Evolutionary conservation across 2,888 invertebrate species (phyloP), one percentile per base, ranked within the genome.

Genomic region (Malthinus seriepunctatus): DNA sequence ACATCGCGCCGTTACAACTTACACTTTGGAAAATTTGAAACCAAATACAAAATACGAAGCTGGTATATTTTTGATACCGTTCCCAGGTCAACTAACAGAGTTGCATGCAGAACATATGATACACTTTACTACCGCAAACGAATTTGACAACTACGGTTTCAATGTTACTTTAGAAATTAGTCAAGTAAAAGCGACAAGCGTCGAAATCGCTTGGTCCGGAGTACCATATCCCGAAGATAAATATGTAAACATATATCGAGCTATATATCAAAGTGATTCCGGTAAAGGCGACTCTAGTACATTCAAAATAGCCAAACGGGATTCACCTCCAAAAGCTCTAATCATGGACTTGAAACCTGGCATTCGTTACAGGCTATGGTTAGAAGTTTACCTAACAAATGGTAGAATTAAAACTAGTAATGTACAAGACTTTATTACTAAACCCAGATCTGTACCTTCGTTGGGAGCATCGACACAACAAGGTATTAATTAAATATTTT

Each of bases 351-450:
- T 90, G 35, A 88, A 89, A 71, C 89, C 94, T 0, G 88, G 91
- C 48, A 89, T 91, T 10, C 87, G 93, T 71, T 95, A 94, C 75
- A 87, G 92, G 42, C 81, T 95, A 14, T 95, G 95, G 94, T 78
- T 95, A 63, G 95, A 95, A 72, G 85, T 94, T 64, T 95, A 93
- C 78, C 80, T 95, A 35, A 93, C 93, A 0, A 95, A 95, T 75
- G 95, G 95, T 11, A 90, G 90, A 74, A 90, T 92, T 60, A 92
- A 93, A 76, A 92, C 92, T 51, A 94, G 93, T 72, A 94, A 95
- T 69, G 93, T 94, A 0, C 85, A 94, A 69, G 92, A 93, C 71
- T 91, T 95, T 63, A 85, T 88, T 35, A 95, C 95, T 0, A 93
- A 93, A 73, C 88, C 92, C 1, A 86, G 89, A 56, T 77, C 82